Conservation (phyloP, 2,797 vertebrate species). For the Siniperca undulata region DNA sequence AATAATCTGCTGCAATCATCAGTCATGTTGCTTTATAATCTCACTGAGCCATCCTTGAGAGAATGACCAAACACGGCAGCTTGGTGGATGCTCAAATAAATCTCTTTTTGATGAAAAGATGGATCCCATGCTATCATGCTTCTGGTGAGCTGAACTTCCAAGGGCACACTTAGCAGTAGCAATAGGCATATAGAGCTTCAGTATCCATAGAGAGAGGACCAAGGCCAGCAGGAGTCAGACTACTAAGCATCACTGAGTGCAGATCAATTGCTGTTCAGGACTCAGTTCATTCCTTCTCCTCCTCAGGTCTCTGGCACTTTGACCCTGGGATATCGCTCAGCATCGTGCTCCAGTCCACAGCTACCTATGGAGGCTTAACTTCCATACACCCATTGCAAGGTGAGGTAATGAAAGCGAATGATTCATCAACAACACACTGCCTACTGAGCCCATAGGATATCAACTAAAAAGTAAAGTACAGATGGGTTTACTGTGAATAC, state of each 20-base stretch:
- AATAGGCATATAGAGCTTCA: constrained; percentile 3
- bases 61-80: constrained; percentile 6
- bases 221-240: constrained; percentile 46
- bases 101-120: constrained; percentile 48
- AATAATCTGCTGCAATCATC: constrained; percentile 38
- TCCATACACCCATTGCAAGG: constrained; percentile 26
- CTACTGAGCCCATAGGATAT: constrained; percentile 14
- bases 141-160: constrained; percentile 32
- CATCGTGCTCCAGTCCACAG: constrained; percentile 23
- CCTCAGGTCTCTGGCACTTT: constrained; percentile 55
- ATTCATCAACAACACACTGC: constrained; percentile 45
- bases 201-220: constrained; percentile 13
- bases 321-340: constrained; percentile 63
- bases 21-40: constrained; percentile 28
- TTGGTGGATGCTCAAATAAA: constrained; percentile 39
- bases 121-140: constrained; percentile 21
- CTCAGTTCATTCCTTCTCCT: constrained; percentile 31
- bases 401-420: constrained; percentile 47
- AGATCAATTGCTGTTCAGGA: constrained; percentile 59
- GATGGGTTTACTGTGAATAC: constrained; percentile 1
- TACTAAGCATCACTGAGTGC: constrained; percentile 52
- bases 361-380: constrained; percentile 45
- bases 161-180: constrained; percentile 28
- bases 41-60: constrained; percentile 16
- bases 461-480: neutral